These are phyloP conservation scores for Enteromius anoplus DNA, from an alignment of 2,797 vertebrate species.

Conservation along the genomic window DNA sequence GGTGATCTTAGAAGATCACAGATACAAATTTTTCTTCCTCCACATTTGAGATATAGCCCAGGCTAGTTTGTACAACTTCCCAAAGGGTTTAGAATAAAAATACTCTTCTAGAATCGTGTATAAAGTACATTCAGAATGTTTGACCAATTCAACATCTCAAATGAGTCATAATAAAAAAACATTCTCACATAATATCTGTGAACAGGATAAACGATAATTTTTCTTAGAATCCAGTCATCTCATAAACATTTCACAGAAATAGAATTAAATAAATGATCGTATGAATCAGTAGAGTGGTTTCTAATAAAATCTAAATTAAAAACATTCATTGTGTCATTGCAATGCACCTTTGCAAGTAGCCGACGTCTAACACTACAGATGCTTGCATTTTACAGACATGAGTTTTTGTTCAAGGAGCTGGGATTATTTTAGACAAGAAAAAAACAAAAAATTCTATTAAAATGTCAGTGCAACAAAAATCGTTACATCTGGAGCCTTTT, in stretches of 20 bases:
- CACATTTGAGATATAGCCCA: slow-evolving; percentile 27
- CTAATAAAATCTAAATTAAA: slow-evolving; percentile 33
- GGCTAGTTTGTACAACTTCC: slow-evolving; percentile 21
- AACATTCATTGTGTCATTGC: slow-evolving; percentile 53
- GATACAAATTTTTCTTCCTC: slow-evolving; percentile 11
- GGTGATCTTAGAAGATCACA: slow-evolving; percentile 18
- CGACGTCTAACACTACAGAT: slow-evolving; percentile 26
- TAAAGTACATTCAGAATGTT: slow-evolving; percentile 44
- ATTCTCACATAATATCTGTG: slow-evolving; percentile 20
- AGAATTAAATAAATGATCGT: slow-evolving; percentile 35
- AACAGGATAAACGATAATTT: slow-evolving; percentile 23
- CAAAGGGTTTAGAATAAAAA: slow-evolving; percentile 27
- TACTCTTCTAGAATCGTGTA: slow-evolving; percentile 4
- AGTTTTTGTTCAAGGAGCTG: slow-evolving; percentile 9
- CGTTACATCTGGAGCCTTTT: slow-evolving; percentile 18
- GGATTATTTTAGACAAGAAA: slow-evolving; percentile 2
- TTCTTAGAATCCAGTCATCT: slow-evolving; percentile 40
- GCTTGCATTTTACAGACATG: slow-evolving; percentile 27
- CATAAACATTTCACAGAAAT: slow-evolving; percentile 36
- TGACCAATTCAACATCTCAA: slow-evolving; percentile 35
- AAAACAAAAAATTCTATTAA: background rate
- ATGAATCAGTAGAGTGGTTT: slow-evolving; percentile 38
- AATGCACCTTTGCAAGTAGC: slow-evolving; percentile 34
- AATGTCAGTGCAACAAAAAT: slow-evolving; percentile 9
- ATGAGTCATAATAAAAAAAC: slow-evolving; percentile 24